Conservation (phyloP, 2,888 invertebrate genomes). For the Drosophila histrio region DNA sequence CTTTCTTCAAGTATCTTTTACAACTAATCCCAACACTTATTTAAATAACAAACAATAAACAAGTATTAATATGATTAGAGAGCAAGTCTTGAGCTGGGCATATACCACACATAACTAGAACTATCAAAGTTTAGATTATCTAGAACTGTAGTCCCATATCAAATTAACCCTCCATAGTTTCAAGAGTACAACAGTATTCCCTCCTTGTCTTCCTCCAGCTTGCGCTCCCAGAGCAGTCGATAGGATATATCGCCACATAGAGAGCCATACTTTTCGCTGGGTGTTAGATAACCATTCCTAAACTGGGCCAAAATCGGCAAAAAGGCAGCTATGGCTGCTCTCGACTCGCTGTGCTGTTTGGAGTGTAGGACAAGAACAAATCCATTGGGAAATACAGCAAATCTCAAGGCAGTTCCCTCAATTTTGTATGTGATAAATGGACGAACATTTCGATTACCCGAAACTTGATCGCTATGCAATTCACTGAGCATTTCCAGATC, state of each 20-base stretch:
- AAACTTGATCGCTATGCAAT: constrained; percentile 27
- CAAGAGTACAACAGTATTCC: constrained; percentile 54
- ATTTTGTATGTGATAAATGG: constrained; percentile 59
- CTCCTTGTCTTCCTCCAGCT: constrained; percentile 54
- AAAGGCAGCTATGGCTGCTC: constrained; percentile 47
- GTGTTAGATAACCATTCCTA: constrained; percentile 42
- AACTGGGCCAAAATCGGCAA: constrained; percentile 57
- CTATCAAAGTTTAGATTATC: no score
- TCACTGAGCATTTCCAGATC: constrained; percentile 41
- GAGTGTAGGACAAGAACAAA: constrained; percentile 57
- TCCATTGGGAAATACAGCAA: constrained; percentile 60
- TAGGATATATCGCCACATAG: constrained; percentile 51
- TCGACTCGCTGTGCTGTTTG: constrained; percentile 46
- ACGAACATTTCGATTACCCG: constrained; percentile 26
- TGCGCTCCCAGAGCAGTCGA: constrained; percentile 62
- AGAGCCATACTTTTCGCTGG: constrained; percentile 31
- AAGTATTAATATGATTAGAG: no score
- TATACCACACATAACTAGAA: no score
- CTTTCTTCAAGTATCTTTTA: no score
- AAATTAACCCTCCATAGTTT: background rate
- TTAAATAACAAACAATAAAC: no score
- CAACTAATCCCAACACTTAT: no score
- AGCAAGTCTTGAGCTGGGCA: no score
- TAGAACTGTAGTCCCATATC: no score
- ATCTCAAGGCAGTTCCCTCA: constrained; percentile 32